A percentile compares a stretch with the other conserved stretches of the same genome.
These are phyloP conservation scores for Calyptomena viridis DNA, from an alignment of 2,113 vertebrate species.

Conservation along the genomic window DNA sequence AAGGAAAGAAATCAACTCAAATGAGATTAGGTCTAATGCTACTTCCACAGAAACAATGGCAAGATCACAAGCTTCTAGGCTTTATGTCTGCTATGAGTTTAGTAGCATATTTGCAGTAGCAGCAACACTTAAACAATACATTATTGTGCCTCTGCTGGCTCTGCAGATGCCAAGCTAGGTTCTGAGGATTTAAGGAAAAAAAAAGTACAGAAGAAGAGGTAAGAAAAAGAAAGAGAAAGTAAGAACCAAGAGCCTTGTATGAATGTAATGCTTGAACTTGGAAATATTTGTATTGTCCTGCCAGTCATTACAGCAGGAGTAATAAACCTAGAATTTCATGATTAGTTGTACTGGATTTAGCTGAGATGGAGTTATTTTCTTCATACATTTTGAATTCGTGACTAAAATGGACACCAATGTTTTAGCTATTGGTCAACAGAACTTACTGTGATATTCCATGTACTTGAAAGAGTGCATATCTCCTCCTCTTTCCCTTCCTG, in stretches of 20 bases:
- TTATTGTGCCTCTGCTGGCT: background rate
- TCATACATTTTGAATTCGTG: background rate
- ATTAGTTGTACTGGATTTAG: background rate
- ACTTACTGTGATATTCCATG: background rate
- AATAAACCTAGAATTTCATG: background rate
- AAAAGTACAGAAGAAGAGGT: fast-evolving
- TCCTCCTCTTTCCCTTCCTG: background rate
- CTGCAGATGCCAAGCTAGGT: background rate
- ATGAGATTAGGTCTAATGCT: background rate
- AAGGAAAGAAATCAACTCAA: background rate
- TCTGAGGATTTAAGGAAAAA: background rate
- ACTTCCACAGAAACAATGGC: background rate
- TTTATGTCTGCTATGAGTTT: background rate
- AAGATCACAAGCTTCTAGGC: background rate
- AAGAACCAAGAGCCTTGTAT: background rate
- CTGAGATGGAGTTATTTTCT: background rate
- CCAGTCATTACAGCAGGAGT: background rate
- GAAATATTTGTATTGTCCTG: background rate
- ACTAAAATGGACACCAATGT: background rate
- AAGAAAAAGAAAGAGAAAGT: background rate
- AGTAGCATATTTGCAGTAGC: background rate
- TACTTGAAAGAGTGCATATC: background rate
- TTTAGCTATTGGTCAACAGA: background rate
- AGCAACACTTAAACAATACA: background rate
- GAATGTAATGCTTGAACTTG: background rate